A percentile compares a stretch with the other conserved stretches of the same genome.
Evolutionary conservation across 2,113 vertebrate species (phyloP).

Genomic region (Regulus satrapa): DNA sequence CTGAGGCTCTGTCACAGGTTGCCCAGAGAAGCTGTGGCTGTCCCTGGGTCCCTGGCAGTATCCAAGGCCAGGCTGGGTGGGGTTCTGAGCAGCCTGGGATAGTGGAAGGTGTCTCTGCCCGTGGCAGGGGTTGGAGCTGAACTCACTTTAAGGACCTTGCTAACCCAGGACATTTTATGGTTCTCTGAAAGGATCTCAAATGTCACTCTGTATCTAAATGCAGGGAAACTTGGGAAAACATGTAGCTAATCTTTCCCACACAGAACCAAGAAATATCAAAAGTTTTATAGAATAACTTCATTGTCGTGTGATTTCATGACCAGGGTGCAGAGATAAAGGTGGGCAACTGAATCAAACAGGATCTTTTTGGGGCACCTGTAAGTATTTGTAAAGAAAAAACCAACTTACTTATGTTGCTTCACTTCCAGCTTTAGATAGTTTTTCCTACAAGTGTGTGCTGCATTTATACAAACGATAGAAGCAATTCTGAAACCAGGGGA

Average conservation of each 20-base stretch:
- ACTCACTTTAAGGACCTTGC: not conserved
- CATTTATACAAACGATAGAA: not conserved
- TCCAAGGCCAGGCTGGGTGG: not conserved
- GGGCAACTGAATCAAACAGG: not conserved
- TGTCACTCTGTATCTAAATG: not conserved
- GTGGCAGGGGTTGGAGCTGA: not conserved
- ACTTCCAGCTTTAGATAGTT: not conserved
- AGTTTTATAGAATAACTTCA: not conserved
- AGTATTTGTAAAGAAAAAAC: not conserved
- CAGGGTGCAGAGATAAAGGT: not conserved
- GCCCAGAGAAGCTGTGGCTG: not conserved
- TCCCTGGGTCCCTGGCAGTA: not conserved
- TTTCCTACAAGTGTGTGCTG: not conserved
- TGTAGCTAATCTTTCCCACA: not conserved
- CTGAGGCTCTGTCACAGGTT: rapidly evolving
- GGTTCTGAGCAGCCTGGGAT: rapidly evolving
- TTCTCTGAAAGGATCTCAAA: not conserved
- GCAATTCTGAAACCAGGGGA: not conserved
- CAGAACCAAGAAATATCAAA: not conserved
- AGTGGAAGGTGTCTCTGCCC: not conserved
- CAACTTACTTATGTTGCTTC: not conserved
- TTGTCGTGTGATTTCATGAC: not conserved
- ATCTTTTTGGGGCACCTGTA: not conserved
- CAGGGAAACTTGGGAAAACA: not conserved
- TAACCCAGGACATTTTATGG: not conserved